Evolutionary conservation across 2,888 invertebrate genomes (phyloP).

Genomic region (Phyto melanocephala): DNA sequence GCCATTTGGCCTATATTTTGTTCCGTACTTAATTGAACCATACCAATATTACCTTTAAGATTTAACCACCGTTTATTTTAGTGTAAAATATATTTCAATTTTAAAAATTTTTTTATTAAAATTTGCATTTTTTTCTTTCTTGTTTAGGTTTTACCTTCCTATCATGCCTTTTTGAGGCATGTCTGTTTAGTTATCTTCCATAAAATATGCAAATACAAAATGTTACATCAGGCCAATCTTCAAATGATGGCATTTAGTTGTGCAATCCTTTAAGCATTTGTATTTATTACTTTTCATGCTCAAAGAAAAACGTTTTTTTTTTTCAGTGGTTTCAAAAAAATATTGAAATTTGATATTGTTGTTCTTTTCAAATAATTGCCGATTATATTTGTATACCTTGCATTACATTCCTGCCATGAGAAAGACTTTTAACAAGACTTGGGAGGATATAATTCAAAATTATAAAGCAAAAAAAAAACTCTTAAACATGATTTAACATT

Average conservation of each 20-base stretch:
- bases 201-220: neutral
- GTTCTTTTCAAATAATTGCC: conserved; percentile 15
- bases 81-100: too few relatives aligned
- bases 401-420: neutral
- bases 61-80: too few relatives aligned
- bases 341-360: conserved; percentile 56
- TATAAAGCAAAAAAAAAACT: conserved; percentile 8
- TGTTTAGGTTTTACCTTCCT: too few relatives aligned
- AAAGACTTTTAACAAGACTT: neutral
- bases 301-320: neutral
- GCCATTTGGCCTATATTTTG: too few relatives aligned
- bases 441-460: conserved; percentile 31
- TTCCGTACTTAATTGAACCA: too few relatives aligned
- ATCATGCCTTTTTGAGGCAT: too few relatives aligned
- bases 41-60: too few relatives aligned
- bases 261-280: neutral
- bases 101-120: too few relatives aligned
- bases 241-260: conserved; percentile 9
- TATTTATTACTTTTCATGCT: neutral
- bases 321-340: neutral
- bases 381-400: conserved; percentile 2
- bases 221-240: neutral
- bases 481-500: neutral
- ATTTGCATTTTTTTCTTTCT: too few relatives aligned
- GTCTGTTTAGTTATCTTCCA: neutral